Evolutionary conservation across 2,888 invertebrate species (phyloP).

Genomic region (Drosophila niveifrons): DNA sequence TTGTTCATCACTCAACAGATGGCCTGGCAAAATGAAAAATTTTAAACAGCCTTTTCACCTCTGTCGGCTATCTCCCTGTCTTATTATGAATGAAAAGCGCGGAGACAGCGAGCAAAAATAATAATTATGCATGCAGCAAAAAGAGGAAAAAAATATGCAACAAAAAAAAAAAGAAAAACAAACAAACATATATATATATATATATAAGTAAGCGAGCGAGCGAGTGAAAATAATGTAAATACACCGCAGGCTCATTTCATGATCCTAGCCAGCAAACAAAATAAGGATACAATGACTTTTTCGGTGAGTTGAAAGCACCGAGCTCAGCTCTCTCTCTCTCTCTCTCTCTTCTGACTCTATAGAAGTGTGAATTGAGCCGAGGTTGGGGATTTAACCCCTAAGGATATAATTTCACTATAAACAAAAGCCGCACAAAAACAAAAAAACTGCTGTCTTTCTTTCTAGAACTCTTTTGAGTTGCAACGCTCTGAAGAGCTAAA

Average conservation of each 20-base stretch:
- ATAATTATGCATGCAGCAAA: conserved; percentile 69
- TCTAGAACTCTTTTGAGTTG: not conserved
- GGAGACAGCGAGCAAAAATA: conserved; percentile 58
- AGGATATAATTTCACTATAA: not conserved
- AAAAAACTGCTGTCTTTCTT: not conserved
- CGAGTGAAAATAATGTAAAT: conserved; percentile 60
- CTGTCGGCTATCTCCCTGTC: conserved; percentile 11
- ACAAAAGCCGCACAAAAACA: not conserved
- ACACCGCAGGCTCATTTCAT: conserved; percentile 59
- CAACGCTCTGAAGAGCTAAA: not conserved
- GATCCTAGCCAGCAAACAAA: conserved; percentile 17
- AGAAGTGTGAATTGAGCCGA: conserved; percentile 22
- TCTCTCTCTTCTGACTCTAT: not conserved
- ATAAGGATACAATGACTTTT: conserved; percentile 31
- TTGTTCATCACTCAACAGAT: conserved; percentile 82
- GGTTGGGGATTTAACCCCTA: not conserved
- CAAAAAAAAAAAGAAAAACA: conserved; percentile 15
- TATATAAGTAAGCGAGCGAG: conserved; percentile 34
- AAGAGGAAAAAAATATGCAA: conserved; percentile 30
- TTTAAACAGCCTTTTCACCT: conserved; percentile 46
- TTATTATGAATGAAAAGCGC: conserved; percentile 62
- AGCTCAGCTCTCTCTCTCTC: not conserved
- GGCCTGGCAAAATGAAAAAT: conserved; percentile 72
- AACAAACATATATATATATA: conserved; percentile 29
- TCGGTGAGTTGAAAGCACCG: conserved; percentile 5